These are phyloP conservation scores for Pemphigus obesinymphae DNA, from an alignment of 1,140 invertebrate genomes.

Conservation along the genomic window DNA sequence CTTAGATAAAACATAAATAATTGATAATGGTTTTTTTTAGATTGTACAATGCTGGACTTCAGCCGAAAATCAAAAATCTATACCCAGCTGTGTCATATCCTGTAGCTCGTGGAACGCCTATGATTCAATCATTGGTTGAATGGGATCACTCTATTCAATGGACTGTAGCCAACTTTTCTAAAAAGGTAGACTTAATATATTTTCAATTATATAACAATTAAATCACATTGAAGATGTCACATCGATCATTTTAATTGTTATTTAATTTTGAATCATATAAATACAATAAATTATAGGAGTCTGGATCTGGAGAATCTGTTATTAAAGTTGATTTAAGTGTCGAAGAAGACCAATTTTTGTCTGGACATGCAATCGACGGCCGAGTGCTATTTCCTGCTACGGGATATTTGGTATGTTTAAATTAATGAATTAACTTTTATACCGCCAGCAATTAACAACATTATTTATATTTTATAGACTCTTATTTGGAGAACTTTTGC, in stretches of 20 bases:
- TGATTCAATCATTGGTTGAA: constrained; percentile 73
- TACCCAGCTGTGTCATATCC: constrained; percentile 74
- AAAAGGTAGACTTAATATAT: constrained; percentile 51
- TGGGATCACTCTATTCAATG: constrained; percentile 88
- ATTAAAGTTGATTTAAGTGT: constrained; percentile 74
- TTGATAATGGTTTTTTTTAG: constrained; percentile 50
- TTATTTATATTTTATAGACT: constrained; percentile 52
- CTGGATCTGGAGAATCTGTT: constrained; percentile 64
- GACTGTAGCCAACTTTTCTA: constrained; percentile 67
- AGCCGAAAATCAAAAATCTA: constrained; percentile 68
- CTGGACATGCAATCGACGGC: constrained; percentile 94
- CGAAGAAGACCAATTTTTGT: constrained; percentile 69
- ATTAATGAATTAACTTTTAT: not conserved
- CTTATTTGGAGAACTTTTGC: constrained; percentile 91
- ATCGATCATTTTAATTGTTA: too few relatives aligned
- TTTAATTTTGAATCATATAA: not conserved
- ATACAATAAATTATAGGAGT: constrained; percentile 44
- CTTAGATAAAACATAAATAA: not conserved
- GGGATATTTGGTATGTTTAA: constrained; percentile 74
- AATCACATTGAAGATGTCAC: not conserved
- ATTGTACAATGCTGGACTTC: constrained; percentile 72
- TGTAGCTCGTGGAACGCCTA: constrained; percentile 80
- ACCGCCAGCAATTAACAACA: not conserved
- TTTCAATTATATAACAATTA: not conserved
- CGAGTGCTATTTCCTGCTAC: constrained; percentile 91